phyloP scores from a whole-genome alignment of 2,888 invertebrate genomes.

The Beris morrisii region DNA sequence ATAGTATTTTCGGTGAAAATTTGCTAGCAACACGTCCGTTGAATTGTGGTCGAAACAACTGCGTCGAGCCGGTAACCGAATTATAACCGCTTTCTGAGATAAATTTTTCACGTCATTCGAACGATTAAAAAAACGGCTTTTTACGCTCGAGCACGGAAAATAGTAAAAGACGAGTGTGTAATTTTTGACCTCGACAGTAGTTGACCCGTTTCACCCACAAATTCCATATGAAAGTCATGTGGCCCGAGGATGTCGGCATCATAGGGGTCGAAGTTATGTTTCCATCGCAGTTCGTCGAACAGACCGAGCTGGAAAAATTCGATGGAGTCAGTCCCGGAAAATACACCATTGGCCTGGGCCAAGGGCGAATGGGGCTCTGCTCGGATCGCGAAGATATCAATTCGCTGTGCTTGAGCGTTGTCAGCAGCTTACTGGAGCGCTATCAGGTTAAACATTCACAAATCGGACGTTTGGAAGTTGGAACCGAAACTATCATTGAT shows the following conservation, averaged over 20 bases:
- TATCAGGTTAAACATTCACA: constrained; percentile 73
- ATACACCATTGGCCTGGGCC: constrained; percentile 95
- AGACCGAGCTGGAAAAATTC: constrained; percentile 83
- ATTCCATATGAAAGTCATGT: constrained; percentile 46
- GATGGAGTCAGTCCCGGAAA: constrained; percentile 86
- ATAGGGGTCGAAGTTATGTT: constrained; percentile 91
- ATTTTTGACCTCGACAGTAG: background rate
- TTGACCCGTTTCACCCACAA: background rate
- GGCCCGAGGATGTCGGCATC: constrained; percentile 92
- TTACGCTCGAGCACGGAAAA: no score
- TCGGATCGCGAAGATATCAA: constrained; percentile 96
- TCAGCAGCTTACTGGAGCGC: constrained; percentile 79
- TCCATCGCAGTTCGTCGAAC: constrained; percentile 92
- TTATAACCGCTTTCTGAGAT: no score
- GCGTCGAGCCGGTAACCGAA: no score
- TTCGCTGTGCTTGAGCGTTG: constrained; percentile 91
- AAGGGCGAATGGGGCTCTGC: constrained; percentile 95
- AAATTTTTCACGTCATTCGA: no score
- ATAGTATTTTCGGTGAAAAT: constrained; percentile 14
- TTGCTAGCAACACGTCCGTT: background rate
- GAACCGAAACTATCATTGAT: constrained; percentile 97
- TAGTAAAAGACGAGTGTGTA: no score
- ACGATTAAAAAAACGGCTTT: no score
- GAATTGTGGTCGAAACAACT: no score
- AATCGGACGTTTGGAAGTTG: constrained; percentile 93